Percentiles rank a stretch among this genome's conserved stretches.
Evolutionary conservation across 2,113 vertebrate species (phyloP).

Genomic region (Prunella fulvescens): DNA sequence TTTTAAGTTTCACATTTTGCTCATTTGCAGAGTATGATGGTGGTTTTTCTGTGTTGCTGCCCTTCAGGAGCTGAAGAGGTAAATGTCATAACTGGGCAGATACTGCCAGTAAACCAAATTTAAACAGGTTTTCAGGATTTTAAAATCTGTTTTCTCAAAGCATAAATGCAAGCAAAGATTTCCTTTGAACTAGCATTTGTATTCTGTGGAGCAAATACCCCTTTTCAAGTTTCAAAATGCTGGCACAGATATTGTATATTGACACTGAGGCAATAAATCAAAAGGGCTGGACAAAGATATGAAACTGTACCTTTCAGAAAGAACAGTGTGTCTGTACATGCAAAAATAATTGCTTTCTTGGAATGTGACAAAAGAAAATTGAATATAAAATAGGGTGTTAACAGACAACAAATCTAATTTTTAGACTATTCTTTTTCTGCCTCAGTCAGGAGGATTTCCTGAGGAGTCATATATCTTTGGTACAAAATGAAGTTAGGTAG

Average conservation of each 20-base stretch:
- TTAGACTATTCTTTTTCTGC: background rate
- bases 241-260: background rate
- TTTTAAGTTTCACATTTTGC: background rate
- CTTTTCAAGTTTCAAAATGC: background rate
- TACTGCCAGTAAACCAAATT: background rate
- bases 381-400: constrained; percentile 50
- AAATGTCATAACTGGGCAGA: background rate
- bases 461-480: background rate
- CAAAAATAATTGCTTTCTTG: constrained; percentile 55
- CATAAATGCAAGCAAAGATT: background rate
- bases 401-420: constrained; percentile 39
- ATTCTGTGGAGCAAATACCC: background rate
- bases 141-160: background rate
- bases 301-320: background rate
- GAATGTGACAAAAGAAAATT: constrained; percentile 64
- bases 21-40: rapidly evolving
- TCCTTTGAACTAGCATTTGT: background rate
- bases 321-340: constrained; percentile 24
- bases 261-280: constrained; percentile 36
- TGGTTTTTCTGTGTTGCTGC: background rate
- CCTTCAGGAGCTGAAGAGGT: background rate
- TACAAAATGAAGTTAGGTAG: background rate
- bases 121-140: background rate
- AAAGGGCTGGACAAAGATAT: constrained; percentile 3
- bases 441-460: background rate